These are phyloP conservation scores for Drosophila lacteicornis DNA, from an alignment of 1,140 invertebrate species.

Conservation along the genomic window DNA sequence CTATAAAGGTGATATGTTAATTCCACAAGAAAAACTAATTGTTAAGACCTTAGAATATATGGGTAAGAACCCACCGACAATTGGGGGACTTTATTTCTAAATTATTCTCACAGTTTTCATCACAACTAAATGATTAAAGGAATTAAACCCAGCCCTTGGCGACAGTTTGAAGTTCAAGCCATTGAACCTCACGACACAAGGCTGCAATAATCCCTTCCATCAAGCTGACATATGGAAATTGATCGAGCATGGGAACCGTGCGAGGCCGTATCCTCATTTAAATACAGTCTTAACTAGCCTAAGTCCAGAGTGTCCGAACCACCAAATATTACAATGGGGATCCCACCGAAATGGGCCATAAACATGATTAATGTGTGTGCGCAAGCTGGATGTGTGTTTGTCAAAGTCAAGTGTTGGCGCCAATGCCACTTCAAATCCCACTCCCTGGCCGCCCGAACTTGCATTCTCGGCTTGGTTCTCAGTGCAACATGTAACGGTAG, in stretches of 20 bases:
- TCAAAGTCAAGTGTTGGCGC: constrained; percentile 84
- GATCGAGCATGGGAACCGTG: constrained; percentile 32
- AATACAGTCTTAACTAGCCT: constrained; percentile 38
- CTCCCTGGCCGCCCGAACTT: constrained; percentile 9
- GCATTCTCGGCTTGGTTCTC: constrained; percentile 33
- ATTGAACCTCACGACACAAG: constrained; percentile 46
- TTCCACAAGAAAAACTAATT: constrained; percentile 13
- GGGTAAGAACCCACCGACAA: background rate
- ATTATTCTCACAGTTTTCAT: constrained; percentile 7
- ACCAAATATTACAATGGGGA: constrained; percentile 23
- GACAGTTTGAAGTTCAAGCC: constrained; percentile 38
- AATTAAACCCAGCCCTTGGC: background rate
- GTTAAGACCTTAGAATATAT: background rate
- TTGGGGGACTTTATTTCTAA: background rate
- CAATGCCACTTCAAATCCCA: constrained; percentile 64
- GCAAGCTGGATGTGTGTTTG: constrained; percentile 67
- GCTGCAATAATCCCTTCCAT: constrained; percentile 12
- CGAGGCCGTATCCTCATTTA: constrained; percentile 34
- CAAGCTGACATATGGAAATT: constrained; percentile 33
- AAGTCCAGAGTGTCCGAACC: constrained; percentile 15
- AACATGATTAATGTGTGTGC: constrained; percentile 70
- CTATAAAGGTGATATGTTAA: constrained; percentile 34
- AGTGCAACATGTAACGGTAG: constrained; percentile 50
- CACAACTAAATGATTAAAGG: background rate
- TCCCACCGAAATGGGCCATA: constrained; percentile 47